Base-by-base conservation (phyloP, 2,888 invertebrate genomes). In the Palloptera scutellata region DNA sequence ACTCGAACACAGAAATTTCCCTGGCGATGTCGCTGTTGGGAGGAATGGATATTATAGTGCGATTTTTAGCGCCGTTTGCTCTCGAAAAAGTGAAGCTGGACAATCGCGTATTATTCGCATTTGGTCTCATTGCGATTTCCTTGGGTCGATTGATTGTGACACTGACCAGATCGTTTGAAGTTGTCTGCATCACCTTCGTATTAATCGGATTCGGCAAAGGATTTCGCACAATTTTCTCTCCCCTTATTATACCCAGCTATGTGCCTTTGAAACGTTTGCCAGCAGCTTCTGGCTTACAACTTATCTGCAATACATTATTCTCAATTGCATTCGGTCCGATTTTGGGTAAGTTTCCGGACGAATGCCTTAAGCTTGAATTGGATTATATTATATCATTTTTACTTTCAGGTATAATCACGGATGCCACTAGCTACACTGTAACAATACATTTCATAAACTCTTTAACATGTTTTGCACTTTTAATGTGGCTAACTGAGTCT, bases 201-300 rank as follows among this genome's bases (percentile, higher is more conserved):
- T 86, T 91, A 30, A 88, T 92, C 73, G 92, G 92, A 0, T 87
- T 89, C 60, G 91, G 91, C 30, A 92, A 92, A 83, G 92, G 90
- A 0, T 83, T 92, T 8, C 86, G 91, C 64, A 91, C 91, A 11
- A 90, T 92, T n/a, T 92, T 92, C 77, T 90, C 91, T 86, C 90
- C 91, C 0, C 80, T 92, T 12, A 91, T 91, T 10, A 90, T 92
- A 73, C 91, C 92, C 3, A 88, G 89, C 6, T 89, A 92, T 78
- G 91, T 92, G 17, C 89, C 91, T 0, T 78, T 92, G 12, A 88
- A 89, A 64, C 88, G 90, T 68, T 78, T 92, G 66, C 91, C 92
- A 5, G 91, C 90, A 13, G 92, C 92, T 1, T 88, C 90, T 1
- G 92, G 92, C 0, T 84, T 92, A 57, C 91, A 92, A 77, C 81